Percentiles rank a stretch among this genome's conserved stretches.
Conservation (phyloP, 2,113 vertebrate genomes). For the Maccullochella peelii region DNA sequence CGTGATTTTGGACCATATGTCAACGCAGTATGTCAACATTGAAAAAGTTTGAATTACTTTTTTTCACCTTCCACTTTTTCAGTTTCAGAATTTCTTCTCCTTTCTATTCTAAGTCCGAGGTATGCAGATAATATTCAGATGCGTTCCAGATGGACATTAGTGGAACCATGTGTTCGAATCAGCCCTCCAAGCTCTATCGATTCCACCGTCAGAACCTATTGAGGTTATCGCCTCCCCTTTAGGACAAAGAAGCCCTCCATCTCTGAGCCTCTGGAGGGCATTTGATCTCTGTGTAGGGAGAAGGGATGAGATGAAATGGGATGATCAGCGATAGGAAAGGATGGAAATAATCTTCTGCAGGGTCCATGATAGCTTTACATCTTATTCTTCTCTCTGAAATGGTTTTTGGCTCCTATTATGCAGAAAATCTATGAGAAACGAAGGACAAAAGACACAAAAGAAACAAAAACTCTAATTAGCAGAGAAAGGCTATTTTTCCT, state of each 20-base stretch:
- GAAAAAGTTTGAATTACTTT: conserved; percentile 22
- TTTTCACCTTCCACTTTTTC: conserved; percentile 29
- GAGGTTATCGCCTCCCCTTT: conserved; percentile 58
- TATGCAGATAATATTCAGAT: conserved; percentile 70
- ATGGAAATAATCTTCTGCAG: conserved; percentile 21
- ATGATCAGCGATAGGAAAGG: conserved; percentile 8
- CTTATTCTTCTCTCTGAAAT: neutral
- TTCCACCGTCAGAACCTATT: conserved; percentile 51
- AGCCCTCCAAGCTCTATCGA: conserved; percentile 54
- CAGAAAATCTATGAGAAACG: neutral
- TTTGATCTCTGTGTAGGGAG: conserved; percentile 35
- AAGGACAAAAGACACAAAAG: neutral
- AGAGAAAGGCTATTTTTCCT: neutral
- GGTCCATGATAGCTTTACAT: neutral
- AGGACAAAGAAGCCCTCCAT: conserved; percentile 34
- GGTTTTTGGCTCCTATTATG: neutral
- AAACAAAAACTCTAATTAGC: neutral
- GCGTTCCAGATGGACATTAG: conserved; percentile 74
- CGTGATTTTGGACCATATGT: neutral
- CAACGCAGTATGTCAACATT: conserved; percentile 22
- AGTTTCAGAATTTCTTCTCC: conserved; percentile 4
- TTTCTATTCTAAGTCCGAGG: conserved; percentile 65
- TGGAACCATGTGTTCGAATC: conserved; percentile 69
- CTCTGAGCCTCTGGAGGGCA: conserved; percentile 25
- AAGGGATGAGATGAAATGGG: conserved; percentile 29